These are phyloP conservation scores for Cirrhinus molitorella DNA, from an alignment of 2,797 vertebrate species.

Conservation along the genomic window DNA sequence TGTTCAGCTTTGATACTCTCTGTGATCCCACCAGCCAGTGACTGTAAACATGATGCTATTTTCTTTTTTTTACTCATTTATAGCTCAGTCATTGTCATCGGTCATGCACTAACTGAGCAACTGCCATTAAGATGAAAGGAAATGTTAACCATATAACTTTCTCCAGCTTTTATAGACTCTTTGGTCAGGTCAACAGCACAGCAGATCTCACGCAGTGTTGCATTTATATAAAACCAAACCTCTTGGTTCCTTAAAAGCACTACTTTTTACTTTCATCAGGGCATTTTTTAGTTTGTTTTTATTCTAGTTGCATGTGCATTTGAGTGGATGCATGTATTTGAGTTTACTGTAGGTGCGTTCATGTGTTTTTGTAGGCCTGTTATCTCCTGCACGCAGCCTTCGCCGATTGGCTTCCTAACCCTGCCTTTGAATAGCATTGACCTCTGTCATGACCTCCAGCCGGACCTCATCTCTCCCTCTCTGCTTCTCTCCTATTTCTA, in stretches of 20 bases:
- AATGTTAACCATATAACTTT: background rate
- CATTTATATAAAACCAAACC: background rate
- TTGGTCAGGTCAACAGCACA: background rate
- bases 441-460: constrained; percentile 73
- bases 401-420: constrained; percentile 62
- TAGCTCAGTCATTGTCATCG: background rate
- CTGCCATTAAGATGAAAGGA: constrained; percentile 9
- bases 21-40: background rate
- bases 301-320: background rate
- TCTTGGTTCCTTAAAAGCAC: background rate
- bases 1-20: background rate
- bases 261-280: background rate
- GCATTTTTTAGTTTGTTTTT: background rate
- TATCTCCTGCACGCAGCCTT: constrained; percentile 54
- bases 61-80: constrained; percentile 1
- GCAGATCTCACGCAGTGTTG: background rate
- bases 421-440: constrained; percentile 80
- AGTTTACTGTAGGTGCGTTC: background rate
- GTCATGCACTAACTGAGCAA: background rate
- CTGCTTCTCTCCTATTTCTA: constrained; percentile 50
- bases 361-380: constrained; percentile 1
- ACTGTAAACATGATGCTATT: background rate
- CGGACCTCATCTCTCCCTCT: constrained; percentile 59
- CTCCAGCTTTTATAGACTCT: background rate
- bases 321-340: background rate